Base-by-base conservation (phyloP, 1,140 invertebrate species). In the Parasteatoda tepidariorum region DNA sequence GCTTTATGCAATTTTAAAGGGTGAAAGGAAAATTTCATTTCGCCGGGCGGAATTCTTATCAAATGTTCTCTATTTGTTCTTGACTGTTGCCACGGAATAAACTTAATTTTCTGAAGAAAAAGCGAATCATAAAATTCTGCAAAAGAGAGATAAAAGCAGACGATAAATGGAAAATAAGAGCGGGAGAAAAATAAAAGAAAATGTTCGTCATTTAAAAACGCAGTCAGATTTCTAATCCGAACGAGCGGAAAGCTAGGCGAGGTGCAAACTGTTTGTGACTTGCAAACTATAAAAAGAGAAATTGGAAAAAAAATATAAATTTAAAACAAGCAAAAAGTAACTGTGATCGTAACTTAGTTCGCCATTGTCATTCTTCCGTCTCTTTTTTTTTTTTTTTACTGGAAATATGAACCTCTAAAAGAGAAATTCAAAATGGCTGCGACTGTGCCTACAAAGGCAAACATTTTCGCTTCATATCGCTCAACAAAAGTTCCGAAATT, bases 401-500 rank as follows among this genome's bases (percentile, higher is more conserved):
- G 34, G 41, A 78, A 78, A 75, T 66, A 78, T 78, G 74, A 66
- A 55, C 61, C 61, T 28, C 74, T 78, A 78, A 78, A 78, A 78
- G 74, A 78, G 74, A 78, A 78, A 78, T 78, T 78, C 74, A 78
- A 78, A 78, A 78, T 78, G 61, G 74, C 74, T 33, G 61, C 74
- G 74, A 54, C 74, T 57, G 74, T 78, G 74, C 74, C 64, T 66
- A 78, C 74, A 78, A 78, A 64, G 59, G 61, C 33, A 57, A 64
- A 78, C 61, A 57, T 62, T 75, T 78, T 28, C 74, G 74, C 41
- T 66, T 78, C 74, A 78, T 78, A 78, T 78, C 62, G 74, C 74
- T 66, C 74, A 78, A 78, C 74, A 78, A 78, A 78, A 78, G 74
- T 78, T 78, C 74, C 38, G 74, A 78, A 78, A 78, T 78, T 78